Percentiles rank a stretch among this genome's conserved stretches.
Evolutionary conservation across 2,888 invertebrate genomes (phyloP).

Genomic region (Rhimphoctona megacephalus): DNA sequence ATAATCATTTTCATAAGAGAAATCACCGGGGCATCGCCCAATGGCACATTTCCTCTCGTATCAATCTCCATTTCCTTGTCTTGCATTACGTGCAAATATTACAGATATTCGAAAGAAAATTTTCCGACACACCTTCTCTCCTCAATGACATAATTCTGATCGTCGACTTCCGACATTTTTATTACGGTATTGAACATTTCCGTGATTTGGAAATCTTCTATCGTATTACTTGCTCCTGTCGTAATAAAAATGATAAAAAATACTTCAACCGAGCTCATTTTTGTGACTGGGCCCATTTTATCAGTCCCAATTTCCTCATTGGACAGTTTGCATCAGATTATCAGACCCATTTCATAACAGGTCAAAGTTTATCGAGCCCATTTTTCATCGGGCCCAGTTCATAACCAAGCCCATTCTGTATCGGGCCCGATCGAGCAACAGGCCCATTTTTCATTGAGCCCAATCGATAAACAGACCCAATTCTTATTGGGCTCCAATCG

Average conservation of each 20-base stretch:
- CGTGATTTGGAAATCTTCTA: neutral
- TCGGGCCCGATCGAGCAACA: neutral
- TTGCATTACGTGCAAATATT: slow-evolving; percentile 11
- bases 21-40: neutral
- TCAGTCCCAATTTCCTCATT: neutral
- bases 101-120: neutral
- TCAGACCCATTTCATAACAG: neutral
- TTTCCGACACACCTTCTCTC: slow-evolving; percentile 6
- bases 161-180: slow-evolving; percentile 35
- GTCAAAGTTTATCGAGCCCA: neutral
- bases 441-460: neutral
- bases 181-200: slow-evolving; percentile 24
- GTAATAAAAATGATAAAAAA: slow-evolving; percentile 17
- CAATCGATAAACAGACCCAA: neutral
- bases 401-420: neutral
- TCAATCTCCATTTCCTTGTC: slow-evolving; percentile 19
- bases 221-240: slow-evolving; percentile 5
- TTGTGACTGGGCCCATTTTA: neutral
- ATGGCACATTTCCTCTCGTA: neutral
- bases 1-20: neutral
- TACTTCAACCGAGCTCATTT: neutral
- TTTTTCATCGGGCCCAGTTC: neutral
- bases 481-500: neutral
- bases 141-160: slow-evolving; percentile 56
- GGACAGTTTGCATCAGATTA: neutral